Evolutionary conservation across 2,113 vertebrate species (phyloP).

Genomic region (Trogon surrucura): DNA sequence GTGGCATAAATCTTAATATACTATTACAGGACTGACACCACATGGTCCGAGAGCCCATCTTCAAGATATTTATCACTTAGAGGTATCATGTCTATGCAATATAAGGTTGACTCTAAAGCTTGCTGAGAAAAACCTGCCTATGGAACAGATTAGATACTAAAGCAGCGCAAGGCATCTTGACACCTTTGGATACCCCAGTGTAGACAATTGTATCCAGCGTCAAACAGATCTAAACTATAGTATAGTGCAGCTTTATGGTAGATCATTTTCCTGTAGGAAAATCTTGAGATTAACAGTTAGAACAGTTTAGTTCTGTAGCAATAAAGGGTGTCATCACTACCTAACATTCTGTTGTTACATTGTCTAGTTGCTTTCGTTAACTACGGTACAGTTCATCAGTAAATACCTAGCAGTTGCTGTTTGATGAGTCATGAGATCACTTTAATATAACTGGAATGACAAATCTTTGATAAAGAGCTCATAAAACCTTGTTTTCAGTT

Average conservation of each 20-base stretch:
- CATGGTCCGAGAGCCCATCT: slow-evolving; percentile 85
- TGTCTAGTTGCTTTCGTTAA: slow-evolving; percentile 55
- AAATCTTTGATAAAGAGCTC: slow-evolving; percentile 61
- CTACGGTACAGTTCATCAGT: neutral
- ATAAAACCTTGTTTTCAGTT: slow-evolving; percentile 69
- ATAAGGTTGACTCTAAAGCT: slow-evolving; percentile 78
- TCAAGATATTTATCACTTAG: slow-evolving; percentile 87
- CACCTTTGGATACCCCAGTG: slow-evolving; percentile 65
- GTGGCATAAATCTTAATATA: slow-evolving; percentile 91
- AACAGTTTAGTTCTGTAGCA: slow-evolving; percentile 55
- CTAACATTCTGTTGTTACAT: slow-evolving; percentile 52
- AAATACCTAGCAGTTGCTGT: slow-evolving; percentile 56
- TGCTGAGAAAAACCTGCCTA: slow-evolving; percentile 74
- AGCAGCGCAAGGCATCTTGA: slow-evolving; percentile 58
- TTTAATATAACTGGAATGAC: slow-evolving; percentile 54
- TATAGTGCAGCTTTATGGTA: slow-evolving; percentile 87
- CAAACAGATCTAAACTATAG: slow-evolving; percentile 75
- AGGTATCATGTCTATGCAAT: slow-evolving; percentile 86
- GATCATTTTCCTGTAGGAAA: slow-evolving; percentile 59
- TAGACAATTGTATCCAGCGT: slow-evolving; percentile 60
- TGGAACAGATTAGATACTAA: slow-evolving; percentile 64
- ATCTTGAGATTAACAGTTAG: slow-evolving; percentile 50
- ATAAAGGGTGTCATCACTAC: slow-evolving; percentile 57
- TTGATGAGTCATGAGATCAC: slow-evolving; percentile 43
- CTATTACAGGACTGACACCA: slow-evolving; percentile 88